Base-by-base conservation (phyloP, 64 coral and sea anemone genomes). In the Stylophora pistillata region DNA sequence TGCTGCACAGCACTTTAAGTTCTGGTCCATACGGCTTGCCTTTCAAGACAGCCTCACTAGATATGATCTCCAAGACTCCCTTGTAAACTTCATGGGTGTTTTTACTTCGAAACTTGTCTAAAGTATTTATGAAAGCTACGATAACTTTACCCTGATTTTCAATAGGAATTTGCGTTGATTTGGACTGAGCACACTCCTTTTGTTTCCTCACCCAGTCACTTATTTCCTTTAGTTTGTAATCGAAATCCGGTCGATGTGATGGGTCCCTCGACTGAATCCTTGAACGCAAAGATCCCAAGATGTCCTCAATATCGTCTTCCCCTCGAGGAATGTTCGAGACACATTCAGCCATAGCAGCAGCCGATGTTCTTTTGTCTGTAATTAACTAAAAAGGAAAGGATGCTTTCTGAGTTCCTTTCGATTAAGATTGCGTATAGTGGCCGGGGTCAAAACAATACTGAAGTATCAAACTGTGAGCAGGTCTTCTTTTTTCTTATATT, bases 121-220 rank as follows among this genome's bases (percentile, higher is more conserved):
- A 21, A 17, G 0, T 16, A 57, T 74, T 73, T 73, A 72, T 52
- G 7, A 37, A 58, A 27, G 70, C 85, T 74, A 52, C 5, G 52
- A 86, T 0, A 86, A 60, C 69, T 66, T 64, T 82, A 9, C 32
- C 58, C 18, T 58, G n/a, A 1, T 86, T 86, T 58, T 86, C 85
- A 5, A 70, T 14, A 1, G 59, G 31, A 52, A 83, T 83, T 57
- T 55, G 37, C 27, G 56, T 37, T 58, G 3, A 13, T 13, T 72
- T 10, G 3, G 55, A 21, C 3, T 54, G 13, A 2, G 4, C 65
- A 72, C 16, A 33, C 17, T 86, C 72, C 14, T 72, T 72, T 41
- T 70, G 63, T 13, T 86, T 25, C 7, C n/a, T 58, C 11, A 72
- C 64, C 82, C 59, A 69, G 18, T 70, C 41, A 10, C 30, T 31